Base-by-base conservation (phyloP, 1,140 invertebrate species). In the Tribolium castaneum region DNA sequence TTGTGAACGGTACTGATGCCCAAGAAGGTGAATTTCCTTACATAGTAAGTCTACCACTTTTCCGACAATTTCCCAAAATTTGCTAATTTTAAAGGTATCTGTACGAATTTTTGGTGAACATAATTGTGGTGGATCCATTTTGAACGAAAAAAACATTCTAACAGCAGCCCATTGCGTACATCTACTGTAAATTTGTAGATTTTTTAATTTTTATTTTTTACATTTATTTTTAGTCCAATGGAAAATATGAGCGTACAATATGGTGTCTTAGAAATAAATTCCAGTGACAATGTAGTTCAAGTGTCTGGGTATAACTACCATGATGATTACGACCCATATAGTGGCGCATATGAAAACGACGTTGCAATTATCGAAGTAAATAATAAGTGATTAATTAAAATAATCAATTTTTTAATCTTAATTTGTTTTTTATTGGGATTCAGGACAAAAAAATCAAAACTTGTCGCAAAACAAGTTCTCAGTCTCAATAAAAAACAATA, bases 1-100 rank as follows among this genome's bases (percentile, higher is more conserved):
- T 83, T 6, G 82, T 83, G 7, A 83, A 82, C 49, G 82, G 82
- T 25, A 80, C 81, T 1, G 72, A 82, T 45, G 82, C 82, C 9
- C 30, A 80, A 35, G 52, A 70, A 70, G 82, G 80, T 50, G 82
- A 83, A 75, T 78, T 82, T 59, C 81, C 81, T 12, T 83, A 77
- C 62, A 79, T 80, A 34, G 82, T 83, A 81, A 82, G 76, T 78
- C 73, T n/a, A 1, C 9, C 1, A 19, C 16, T 19, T 19, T 19
- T 19, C 16, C 16, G 16, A 19, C 16, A 19, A 19, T 19, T 19
- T 19, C 2, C 16, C 16, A 2, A 19, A 19, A 19, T 82, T 80
- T 35, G 22, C 3, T 30, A 2, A 5, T 83, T 12, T 66, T 62
- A 6, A 22, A 83, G 82, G 81, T 83, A 4, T 82, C 81, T 34